Base-by-base conservation (phyloP, 2,113 vertebrate species). In the Boulengeromyrus knoepffleri region DNA sequence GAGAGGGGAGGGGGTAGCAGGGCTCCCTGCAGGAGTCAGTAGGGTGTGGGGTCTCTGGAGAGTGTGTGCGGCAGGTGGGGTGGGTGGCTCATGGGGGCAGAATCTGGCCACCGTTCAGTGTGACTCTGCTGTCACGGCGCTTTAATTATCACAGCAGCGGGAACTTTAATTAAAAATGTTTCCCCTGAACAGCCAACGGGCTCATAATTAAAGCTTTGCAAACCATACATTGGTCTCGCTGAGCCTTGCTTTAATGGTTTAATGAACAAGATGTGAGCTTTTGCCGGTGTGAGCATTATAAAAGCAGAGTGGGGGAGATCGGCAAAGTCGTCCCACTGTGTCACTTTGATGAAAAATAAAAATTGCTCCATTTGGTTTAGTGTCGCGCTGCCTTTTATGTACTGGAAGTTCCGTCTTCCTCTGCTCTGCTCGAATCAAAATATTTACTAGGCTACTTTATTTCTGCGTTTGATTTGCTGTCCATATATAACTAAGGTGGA, bases 131-230 rank as follows among this genome's bases (percentile, higher is more conserved):
- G 15, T 89, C 70, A 52, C 15, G 10, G 17, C 8, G 9, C 88
- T 89, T 89, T 89, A 89, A 89, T 89, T 89, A 89, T 47, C 27
- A 21, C 46, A 27, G 12, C 15, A 36, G 88, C 19, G 5, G 66
- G 27, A 89, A 89, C 19, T 70, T 89, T 89, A 89, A 89, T 89
- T 89, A 50, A 89, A 80, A 89, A 52, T 80, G 88, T 80, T 31
- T 89, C 47, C 88, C 70, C 88, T 89, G 70, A 89, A 89, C 66
- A 80, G 42, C 47, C n/a, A 80, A 80, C 70, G 49, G 66, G 66
- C 88, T 77, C 17, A 52, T 89, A 89, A 89, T 89, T 89, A 89
- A 21, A 80, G n/a, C 66, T 83, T 53, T 50, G n/a, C 21, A 80
- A 3, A 36, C 31, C 47, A 10, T 45, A 19, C 17, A 27, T 49